phyloP scores from a whole-genome alignment of 30 jellyfish, hydroid and myxozoan genomes.

The Morbakka virulenta region DNA sequence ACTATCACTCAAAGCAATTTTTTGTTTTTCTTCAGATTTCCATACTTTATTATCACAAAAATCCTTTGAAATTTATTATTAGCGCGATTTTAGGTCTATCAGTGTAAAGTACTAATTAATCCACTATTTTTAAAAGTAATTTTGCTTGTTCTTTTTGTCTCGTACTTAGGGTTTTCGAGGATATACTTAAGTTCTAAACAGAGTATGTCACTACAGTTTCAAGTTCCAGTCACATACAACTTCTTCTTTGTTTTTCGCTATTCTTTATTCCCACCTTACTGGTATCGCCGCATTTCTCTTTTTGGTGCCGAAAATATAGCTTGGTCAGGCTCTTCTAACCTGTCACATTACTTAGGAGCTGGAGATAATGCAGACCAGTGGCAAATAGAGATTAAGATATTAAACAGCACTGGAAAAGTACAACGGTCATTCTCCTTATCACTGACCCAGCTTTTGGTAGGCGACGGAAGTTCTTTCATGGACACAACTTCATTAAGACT shows the following conservation, averaged over 20 bases:
- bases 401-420: constrained; percentile 3
- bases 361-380: constrained; percentile 73
- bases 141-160: background rate
- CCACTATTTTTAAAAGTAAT: too few relatives aligned
- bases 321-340: constrained; percentile 71
- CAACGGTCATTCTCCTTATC: constrained; percentile 19
- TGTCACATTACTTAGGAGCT: constrained; percentile 14
- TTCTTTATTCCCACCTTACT: constrained; percentile 69
- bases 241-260: constrained; percentile 70
- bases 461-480: constrained; percentile 59
- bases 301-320: constrained; percentile 65
- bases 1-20: too few relatives aligned
- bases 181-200: background rate
- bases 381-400: constrained; percentile 21
- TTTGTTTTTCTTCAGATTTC: too few relatives aligned
- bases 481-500: constrained; percentile 38
- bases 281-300: constrained; percentile 62
- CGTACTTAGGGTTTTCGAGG: background rate
- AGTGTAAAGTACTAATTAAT: too few relatives aligned
- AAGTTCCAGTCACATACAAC: constrained; percentile 66
- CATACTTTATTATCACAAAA: too few relatives aligned
- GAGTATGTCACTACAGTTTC: constrained; percentile 39
- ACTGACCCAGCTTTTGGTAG: constrained; percentile 44
- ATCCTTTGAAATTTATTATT: too few relatives aligned
- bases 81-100: too few relatives aligned